Evolutionary conservation across 30 jellyfish, hydroid and myxozoan genomes (phyloP).

Genomic region (Aurelia coerulea): DNA sequence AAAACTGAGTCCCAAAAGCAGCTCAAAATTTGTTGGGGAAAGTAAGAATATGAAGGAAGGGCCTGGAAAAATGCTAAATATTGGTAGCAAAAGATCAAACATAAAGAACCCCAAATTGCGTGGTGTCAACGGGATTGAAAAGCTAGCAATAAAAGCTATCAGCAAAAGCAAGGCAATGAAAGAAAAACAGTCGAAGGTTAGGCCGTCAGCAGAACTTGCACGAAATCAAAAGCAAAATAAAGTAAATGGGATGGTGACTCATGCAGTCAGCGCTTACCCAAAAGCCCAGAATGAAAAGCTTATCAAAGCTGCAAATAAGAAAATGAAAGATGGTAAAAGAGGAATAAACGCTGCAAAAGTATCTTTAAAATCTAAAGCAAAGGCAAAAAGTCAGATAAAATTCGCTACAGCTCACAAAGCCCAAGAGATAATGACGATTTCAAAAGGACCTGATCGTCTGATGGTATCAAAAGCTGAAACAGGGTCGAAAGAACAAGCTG

Average conservation of each 20-base stretch:
- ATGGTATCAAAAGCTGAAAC: background rate
- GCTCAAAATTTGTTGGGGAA: background rate
- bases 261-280: background rate
- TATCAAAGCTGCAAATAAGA: background rate
- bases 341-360: background rate
- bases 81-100: constrained; percentile 21
- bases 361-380: background rate
- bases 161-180: background rate
- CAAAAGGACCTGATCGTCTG: constrained; percentile 18
- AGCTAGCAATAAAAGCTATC: background rate
- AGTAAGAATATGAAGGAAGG: constrained; percentile 14
- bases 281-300: background rate
- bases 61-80: constrained; percentile 9
- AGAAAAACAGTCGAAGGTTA: background rate
- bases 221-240: background rate
- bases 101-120: background rate
- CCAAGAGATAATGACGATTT: constrained; percentile 2
- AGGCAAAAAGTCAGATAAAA: constrained; percentile 8
- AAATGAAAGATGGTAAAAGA: too few relatives aligned
- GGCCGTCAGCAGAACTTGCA: background rate
- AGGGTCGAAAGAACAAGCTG: background rate
- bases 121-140: background rate
- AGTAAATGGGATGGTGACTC: background rate
- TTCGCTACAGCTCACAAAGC: constrained; percentile 22
- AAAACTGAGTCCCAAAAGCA: constrained; percentile 30